Evolutionary conservation across 2,113 vertebrate species (phyloP).

Genomic region (Uropsilus gracilis): DNA sequence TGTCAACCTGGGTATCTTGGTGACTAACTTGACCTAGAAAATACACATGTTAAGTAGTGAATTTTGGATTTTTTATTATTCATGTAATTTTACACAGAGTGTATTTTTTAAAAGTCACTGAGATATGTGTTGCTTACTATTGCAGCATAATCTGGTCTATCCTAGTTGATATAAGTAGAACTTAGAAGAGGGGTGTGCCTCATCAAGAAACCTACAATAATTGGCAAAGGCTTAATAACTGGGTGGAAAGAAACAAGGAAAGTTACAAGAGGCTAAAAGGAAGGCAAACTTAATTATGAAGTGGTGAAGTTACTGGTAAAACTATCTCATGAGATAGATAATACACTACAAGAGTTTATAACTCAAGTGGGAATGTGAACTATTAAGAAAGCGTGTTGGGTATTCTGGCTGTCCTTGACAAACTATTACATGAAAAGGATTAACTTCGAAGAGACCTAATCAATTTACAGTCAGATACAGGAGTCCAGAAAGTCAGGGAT

Average conservation of each 20-base stretch:
- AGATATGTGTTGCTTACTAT: not conserved
- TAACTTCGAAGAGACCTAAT: not conserved
- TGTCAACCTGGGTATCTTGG: not conserved
- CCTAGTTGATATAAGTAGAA: not conserved
- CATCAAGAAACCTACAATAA: not conserved
- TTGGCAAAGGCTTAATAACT: not conserved
- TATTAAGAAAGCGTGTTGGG: not conserved
- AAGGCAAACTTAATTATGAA: not conserved
- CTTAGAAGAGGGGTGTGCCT: not conserved
- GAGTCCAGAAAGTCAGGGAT: not conserved
- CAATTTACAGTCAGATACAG: not conserved
- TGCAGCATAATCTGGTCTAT: not conserved
- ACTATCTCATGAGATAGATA: not conserved
- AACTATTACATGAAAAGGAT: not conserved
- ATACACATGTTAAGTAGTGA: not conserved
- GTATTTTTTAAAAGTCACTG: not conserved
- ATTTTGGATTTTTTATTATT: not conserved
- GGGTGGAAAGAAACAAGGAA: not conserved
- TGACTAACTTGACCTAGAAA: not conserved
- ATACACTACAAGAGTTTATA: not conserved
- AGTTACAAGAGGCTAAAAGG: not conserved
- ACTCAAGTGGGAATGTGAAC: not conserved
- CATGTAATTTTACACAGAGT: not conserved
- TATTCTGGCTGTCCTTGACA: not conserved
- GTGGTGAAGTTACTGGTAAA: not conserved